Percentiles rank a stretch among this genome's conserved stretches.
These are phyloP conservation scores for Hyaena hyaena DNA, from an alignment of 2,113 vertebrate genomes.

Conservation along the genomic window DNA sequence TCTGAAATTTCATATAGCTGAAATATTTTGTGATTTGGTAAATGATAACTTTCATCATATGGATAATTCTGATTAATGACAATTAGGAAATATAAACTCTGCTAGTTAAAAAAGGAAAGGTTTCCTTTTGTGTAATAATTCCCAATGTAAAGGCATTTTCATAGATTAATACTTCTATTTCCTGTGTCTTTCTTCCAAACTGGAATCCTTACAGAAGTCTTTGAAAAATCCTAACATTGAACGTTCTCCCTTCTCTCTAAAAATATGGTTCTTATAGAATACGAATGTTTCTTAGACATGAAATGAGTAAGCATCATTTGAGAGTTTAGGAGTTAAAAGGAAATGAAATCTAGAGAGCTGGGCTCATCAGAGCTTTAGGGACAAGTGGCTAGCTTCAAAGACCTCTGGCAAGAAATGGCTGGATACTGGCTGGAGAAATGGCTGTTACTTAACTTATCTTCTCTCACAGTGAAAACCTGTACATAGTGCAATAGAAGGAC, in stretches of 20 bases:
- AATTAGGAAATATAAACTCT: neutral
- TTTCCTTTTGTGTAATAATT: neutral
- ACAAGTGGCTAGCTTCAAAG: neutral
- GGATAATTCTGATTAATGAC: neutral
- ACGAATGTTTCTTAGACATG: neutral
- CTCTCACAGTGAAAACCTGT: neutral
- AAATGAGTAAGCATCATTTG: neutral
- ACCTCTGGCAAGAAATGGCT: neutral
- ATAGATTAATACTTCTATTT: neutral
- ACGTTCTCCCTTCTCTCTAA: neutral
- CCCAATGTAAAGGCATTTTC: neutral
- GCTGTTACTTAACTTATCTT: neutral
- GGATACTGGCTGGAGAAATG: neutral
- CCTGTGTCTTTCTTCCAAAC: neutral
- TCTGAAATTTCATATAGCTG: neutral
- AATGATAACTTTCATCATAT: neutral
- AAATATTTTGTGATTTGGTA: neutral
- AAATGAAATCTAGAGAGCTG: neutral
- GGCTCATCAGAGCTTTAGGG: neutral
- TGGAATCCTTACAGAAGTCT: neutral
- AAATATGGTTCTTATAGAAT: conserved; percentile 14
- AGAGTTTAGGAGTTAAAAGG: neutral
- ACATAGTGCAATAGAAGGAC: neutral
- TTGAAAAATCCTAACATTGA: neutral
- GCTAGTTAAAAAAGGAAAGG: neutral